Conservation (phyloP, 37 sponge, comb jelly and placozoan genomes). For the Eunapius fragilis region DNA sequence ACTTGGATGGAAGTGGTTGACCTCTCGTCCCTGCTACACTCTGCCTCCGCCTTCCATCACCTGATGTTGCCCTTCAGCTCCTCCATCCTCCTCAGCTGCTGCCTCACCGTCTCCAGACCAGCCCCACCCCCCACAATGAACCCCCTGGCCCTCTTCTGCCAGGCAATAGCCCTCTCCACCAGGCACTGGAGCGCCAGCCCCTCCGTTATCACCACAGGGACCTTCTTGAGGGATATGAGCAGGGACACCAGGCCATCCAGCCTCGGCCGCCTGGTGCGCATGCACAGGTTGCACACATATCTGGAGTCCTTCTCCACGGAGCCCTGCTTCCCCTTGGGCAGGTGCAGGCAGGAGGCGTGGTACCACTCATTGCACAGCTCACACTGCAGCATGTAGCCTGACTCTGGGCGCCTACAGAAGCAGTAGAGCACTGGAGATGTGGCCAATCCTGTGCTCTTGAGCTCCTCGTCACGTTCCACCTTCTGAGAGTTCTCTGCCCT, state of each 20-base stretch:
- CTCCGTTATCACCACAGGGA: conserved; percentile 78
- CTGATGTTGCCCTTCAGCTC: conserved; percentile 48
- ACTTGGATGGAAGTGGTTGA: background rate
- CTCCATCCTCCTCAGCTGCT: conserved; percentile 46
- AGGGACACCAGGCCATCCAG: conserved; percentile 49
- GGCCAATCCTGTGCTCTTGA: conserved; percentile 17
- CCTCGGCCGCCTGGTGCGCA: conserved; percentile 72
- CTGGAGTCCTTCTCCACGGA: conserved; percentile 40
- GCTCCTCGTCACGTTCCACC: conserved; percentile 59
- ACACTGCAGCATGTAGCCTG: conserved; percentile 91
- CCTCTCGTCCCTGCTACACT: background rate
- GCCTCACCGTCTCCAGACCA: conserved; percentile 35
- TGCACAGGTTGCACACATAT: conserved; percentile 79
- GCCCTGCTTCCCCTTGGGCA: conserved; percentile 45
- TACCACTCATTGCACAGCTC: conserved; percentile 90
- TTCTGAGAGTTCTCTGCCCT: conserved; percentile 54
- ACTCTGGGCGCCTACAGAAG: conserved; percentile 67
- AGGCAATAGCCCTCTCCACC: conserved; percentile 77
- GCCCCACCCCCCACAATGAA: conserved; percentile 1
- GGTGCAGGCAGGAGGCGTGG: conserved; percentile 79
- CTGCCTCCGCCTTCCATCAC: conserved; percentile 49
- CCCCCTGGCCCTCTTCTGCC: conserved; percentile 84
- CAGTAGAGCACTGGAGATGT: conserved; percentile 68
- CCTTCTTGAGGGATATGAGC: conserved; percentile 51
- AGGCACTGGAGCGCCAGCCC: conserved; percentile 80